These are phyloP conservation scores for Microchirus variegatus DNA, from an alignment of 2,797 vertebrate genomes.

Conservation along the genomic window DNA sequence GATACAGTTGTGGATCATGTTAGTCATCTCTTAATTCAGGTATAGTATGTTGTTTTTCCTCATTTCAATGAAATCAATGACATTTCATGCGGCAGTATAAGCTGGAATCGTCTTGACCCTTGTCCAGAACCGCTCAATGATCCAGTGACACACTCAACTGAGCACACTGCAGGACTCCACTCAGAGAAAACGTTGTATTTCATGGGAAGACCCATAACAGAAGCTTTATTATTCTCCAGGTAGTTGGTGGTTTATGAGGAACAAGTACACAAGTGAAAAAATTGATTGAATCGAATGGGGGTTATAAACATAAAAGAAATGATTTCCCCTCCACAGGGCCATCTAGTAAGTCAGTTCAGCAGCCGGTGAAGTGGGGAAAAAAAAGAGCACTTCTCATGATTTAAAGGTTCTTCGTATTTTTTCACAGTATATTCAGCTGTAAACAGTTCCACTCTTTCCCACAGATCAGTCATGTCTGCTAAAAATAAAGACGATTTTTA, in stretches of 20 bases:
- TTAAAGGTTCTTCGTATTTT: slow-evolving; percentile 15
- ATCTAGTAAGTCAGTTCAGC: not conserved
- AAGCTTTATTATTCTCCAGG: not conserved
- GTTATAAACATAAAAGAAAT: slow-evolving; percentile 15
- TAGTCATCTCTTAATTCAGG: no score
- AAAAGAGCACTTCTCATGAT: slow-evolving; percentile 11
- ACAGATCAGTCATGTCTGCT: slow-evolving; percentile 21
- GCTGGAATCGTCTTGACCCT: not conserved
- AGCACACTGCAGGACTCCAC: slow-evolving; percentile 18
- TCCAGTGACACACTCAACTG: slow-evolving; percentile 26
- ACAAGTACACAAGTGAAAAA: not conserved
- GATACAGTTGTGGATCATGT: no score
- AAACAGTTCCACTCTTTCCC: slow-evolving; percentile 9
- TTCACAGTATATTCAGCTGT: slow-evolving; percentile 13
- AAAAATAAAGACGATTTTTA: no score
- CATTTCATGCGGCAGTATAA: not conserved
- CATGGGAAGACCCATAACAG: not conserved
- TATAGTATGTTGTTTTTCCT: no score
- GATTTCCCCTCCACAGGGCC: not conserved
- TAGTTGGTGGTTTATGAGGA: slow-evolving; percentile 20
- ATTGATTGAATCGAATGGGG: slow-evolving; percentile 3
- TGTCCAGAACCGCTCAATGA: slow-evolving; percentile 34
- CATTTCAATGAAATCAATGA: not conserved
- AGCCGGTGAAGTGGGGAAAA: slow-evolving; percentile 10
- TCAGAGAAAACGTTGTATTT: not conserved